These are phyloP conservation scores for Oncorhynchus clarkii DNA, from an alignment of 2,113 vertebrate species.

Conservation along the genomic window DNA sequence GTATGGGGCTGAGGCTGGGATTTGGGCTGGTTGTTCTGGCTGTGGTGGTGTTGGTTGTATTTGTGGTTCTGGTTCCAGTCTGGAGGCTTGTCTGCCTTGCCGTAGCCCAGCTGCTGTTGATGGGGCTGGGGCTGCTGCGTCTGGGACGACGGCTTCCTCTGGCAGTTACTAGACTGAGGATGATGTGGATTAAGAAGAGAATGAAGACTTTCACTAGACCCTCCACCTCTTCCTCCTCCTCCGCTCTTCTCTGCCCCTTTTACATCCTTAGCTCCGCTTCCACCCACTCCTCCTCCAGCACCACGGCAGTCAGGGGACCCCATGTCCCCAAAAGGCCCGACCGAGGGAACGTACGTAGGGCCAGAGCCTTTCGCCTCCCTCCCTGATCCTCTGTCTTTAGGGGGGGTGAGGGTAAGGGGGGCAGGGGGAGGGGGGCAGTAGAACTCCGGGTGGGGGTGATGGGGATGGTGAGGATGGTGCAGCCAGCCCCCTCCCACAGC, in stretches of 20 bases:
- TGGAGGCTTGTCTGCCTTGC: slow-evolving; percentile 80
- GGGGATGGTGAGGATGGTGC: slow-evolving; percentile 68
- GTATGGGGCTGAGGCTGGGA: slow-evolving; percentile 50
- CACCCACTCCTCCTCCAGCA: slow-evolving; percentile 66
- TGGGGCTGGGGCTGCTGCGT: slow-evolving; percentile 37
- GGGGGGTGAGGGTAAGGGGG: slow-evolving; percentile 67
- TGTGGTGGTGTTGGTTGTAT: neutral
- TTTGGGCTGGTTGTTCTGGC: slow-evolving; percentile 29
- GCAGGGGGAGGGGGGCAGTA: slow-evolving; percentile 78
- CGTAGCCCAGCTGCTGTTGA: slow-evolving; percentile 72
- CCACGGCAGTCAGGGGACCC: slow-evolving; percentile 75
- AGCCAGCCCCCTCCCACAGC: slow-evolving; percentile 82
- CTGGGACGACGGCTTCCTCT: slow-evolving; percentile 64
- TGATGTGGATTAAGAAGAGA: slow-evolving; percentile 30
- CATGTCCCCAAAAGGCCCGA: slow-evolving; percentile 82
- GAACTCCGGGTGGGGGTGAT: slow-evolving; percentile 79
- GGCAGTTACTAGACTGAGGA: slow-evolving; percentile 64
- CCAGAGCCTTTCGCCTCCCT: slow-evolving; percentile 82
- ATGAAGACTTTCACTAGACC: slow-evolving; percentile 50
- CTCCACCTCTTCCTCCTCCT: slow-evolving; percentile 36
- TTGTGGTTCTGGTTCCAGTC: slow-evolving; percentile 76
- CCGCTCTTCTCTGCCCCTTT: slow-evolving; percentile 31
- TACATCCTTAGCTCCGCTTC: slow-evolving; percentile 62
- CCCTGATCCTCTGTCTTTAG: slow-evolving; percentile 81
- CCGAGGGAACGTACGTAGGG: slow-evolving; percentile 88